Evolutionary conservation across 2,888 invertebrate species (phyloP), one percentile per base, ranked within the genome.

Genomic region (Seladonia tumulorum): DNA sequence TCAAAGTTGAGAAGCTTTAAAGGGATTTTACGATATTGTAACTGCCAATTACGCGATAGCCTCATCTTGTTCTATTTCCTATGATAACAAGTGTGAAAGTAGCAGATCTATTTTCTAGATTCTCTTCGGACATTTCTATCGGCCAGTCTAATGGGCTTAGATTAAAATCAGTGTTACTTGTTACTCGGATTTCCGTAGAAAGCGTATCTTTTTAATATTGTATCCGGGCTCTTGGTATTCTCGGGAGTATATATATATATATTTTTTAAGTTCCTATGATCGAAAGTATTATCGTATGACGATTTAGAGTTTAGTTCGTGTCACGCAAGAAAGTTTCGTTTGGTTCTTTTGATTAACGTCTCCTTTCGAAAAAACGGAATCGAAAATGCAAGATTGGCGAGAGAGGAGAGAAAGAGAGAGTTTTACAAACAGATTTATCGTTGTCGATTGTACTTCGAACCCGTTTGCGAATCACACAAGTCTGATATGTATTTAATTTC

Each of bases 51-150:
- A 75, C 60, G 49, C 68, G 75, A 76, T 70, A 79, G 76, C 70
- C 73, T 42, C 76, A 53, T 82, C 70, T 79, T 18, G 74, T 82
- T 75, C 42, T 70, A 63, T 63, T 86, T 72, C 79, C 79, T 79
- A 70, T 74, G 10, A 39, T 77, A 68, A 81, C 81, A 70, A 12
- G 68, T 86, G 81, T 82, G 79, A 86, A 86, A 79, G 83, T 87
- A 87, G 87, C 70, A 70, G 72, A 66, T 83, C 87, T 87, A 83
- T 87, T 87, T 87, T 87, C 83, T 83, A 83, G 77, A 42, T 72
- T 77, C 70, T 75, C 79, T 75, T 83, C 57, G 66, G 39, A 80
- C 75, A 70, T 87, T 83, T 79, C 74, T 86, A 76, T 42, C 70
- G 39, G 42, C 42, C 42, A 42, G 39, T 42, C 39, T 70, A 42